Evolutionary conservation across 1,140 invertebrate genomes (phyloP).

Genomic region (Ostrea denselamellosa): DNA sequence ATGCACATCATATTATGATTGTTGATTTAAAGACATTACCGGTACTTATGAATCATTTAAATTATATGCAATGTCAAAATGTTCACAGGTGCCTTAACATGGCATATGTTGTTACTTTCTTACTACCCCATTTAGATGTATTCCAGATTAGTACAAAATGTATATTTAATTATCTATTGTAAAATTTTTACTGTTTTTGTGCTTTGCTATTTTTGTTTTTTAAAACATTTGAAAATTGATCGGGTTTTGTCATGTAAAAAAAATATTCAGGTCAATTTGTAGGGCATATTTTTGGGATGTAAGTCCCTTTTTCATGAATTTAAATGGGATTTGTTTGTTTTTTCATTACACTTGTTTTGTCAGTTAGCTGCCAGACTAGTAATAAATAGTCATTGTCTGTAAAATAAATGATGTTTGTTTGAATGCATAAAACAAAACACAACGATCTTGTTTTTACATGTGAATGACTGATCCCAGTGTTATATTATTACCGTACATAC

Average conservation of each 20-base stretch:
- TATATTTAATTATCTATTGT: neutral
- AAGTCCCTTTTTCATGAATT: neutral
- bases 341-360: too few species aligned
- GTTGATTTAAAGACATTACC: neutral
- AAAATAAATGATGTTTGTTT: neutral
- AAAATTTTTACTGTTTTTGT: neutral
- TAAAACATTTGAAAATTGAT: neutral
- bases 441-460: neutral
- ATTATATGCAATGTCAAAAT: neutral
- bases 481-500: neutral
- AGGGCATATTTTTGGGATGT: neutral
- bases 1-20: neutral
- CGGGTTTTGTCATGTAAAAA: neutral
- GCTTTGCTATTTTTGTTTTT: neutral
- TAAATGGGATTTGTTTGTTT: neutral
- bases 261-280: neutral
- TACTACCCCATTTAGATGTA: neutral
- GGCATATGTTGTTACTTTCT: neutral
- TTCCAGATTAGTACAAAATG: constrained; percentile 6
- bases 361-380: too few species aligned
- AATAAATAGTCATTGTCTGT: too few species aligned
- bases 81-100: neutral
- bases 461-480: neutral
- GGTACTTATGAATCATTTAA: neutral
- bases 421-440: neutral